phyloP scores from a whole-genome alignment of 2,797 vertebrate genomes.

The Chaetodon trifasciatus region DNA sequence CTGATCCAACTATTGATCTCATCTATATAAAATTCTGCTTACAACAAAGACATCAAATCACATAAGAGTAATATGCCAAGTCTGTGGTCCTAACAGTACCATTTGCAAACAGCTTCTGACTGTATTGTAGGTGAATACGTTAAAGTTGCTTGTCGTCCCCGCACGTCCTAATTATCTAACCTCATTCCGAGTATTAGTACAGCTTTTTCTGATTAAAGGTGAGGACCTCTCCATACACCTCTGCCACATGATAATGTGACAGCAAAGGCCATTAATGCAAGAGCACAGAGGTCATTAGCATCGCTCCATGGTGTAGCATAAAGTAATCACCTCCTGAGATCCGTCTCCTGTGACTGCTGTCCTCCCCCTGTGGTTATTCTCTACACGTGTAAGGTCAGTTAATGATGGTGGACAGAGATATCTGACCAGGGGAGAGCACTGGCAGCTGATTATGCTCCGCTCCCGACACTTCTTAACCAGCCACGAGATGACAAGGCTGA shows the following conservation, averaged over 20 bases:
- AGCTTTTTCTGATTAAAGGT: slow-evolving; percentile 75
- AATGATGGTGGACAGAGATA: slow-evolving; percentile 86
- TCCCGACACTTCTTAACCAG: slow-evolving; percentile 83
- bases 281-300: slow-evolving; percentile 89
- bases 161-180: slow-evolving; percentile 60
- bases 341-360: slow-evolving; percentile 79
- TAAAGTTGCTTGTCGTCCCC: slow-evolving; percentile 42
- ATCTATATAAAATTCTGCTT: neutral
- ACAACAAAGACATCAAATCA: neutral
- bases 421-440: slow-evolving; percentile 76
- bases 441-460: slow-evolving; percentile 77
- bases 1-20: neutral
- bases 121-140: slow-evolving; percentile 18
- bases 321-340: slow-evolving; percentile 86
- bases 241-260: slow-evolving; percentile 82
- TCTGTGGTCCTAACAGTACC: neutral
- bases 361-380: slow-evolving; percentile 79
- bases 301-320: slow-evolving; percentile 86
- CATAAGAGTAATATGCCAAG: neutral
- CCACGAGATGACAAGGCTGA: slow-evolving; percentile 74
- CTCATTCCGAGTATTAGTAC: slow-evolving; percentile 56
- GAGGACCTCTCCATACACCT: slow-evolving; percentile 79
- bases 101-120: slow-evolving; percentile 18
- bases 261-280: slow-evolving; percentile 87
- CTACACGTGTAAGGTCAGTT: slow-evolving; percentile 84